phyloP scores from a whole-genome alignment of 2,797 vertebrate species.

The Lagorchestes hirsutus region DNA sequence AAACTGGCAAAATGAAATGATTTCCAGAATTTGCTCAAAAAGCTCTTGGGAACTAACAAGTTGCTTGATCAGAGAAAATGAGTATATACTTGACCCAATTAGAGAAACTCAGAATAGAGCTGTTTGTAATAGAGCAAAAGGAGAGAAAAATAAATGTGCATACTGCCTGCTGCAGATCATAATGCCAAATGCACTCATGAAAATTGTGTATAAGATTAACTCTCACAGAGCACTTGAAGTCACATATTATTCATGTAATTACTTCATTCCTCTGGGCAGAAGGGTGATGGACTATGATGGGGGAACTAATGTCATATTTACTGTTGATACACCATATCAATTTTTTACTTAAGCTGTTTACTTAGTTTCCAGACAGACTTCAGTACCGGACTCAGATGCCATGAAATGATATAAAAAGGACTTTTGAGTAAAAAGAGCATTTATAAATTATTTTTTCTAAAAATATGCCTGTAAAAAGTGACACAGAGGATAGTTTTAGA shows the following conservation, averaged over 20 bases:
- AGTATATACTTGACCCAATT: conserved; percentile 59
- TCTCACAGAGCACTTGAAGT: neutral
- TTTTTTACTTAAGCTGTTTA: neutral
- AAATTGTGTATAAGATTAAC: neutral
- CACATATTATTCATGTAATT: neutral
- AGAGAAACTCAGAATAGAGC: conserved; percentile 60
- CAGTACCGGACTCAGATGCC: neutral
- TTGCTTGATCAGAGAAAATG: conserved; percentile 64
- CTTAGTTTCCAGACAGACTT: neutral
- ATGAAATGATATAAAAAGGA: neutral
- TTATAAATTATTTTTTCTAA: neutral
- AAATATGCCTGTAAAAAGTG: neutral
- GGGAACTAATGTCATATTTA: neutral
- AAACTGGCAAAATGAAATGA: conserved; percentile 53
- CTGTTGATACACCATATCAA: neutral
- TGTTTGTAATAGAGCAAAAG: conserved; percentile 21
- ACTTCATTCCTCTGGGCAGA: neutral
- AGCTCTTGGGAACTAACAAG: conserved; percentile 47
- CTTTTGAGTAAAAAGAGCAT: neutral
- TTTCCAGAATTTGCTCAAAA: conserved; percentile 64
- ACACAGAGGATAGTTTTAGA: neutral
- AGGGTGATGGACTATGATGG: neutral
- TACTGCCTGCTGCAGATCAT: neutral
- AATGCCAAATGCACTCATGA: neutral
- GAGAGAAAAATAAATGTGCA: neutral